These are phyloP conservation scores for Pentalonia nigronervosa DNA, from an alignment of 1,140 invertebrate species.

Conservation along the genomic window DNA sequence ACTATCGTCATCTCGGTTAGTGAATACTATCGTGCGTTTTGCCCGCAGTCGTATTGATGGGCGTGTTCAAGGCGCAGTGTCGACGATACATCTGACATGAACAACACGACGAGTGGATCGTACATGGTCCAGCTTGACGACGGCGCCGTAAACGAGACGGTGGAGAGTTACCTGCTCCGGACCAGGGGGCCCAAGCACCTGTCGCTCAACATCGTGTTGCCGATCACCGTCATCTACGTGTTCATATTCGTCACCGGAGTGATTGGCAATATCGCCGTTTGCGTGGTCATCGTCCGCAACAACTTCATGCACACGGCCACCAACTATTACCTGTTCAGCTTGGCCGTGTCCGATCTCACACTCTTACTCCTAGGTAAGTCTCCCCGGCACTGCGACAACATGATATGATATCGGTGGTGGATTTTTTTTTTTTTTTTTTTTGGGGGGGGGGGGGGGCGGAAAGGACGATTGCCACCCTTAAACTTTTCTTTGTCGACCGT, in stretches of 20 bases:
- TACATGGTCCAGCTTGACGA: neutral
- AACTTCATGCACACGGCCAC: conserved; percentile 83
- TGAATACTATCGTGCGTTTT: neutral
- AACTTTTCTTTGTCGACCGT: no score
- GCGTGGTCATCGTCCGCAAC: conserved; percentile 86
- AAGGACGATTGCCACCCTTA: no score
- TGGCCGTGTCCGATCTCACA: conserved; percentile 79
- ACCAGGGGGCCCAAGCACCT: conserved; percentile 66
- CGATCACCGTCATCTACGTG: conserved; percentile 78
- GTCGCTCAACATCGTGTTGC: conserved; percentile 66
- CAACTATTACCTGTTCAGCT: conserved; percentile 92
- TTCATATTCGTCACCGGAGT: conserved; percentile 85
- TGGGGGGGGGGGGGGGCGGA: no score
- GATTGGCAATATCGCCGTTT: conserved; percentile 87
- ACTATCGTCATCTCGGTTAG: neutral
- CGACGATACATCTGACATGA: conserved; percentile 38
- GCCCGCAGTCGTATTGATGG: neutral
- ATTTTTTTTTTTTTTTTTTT: no score
- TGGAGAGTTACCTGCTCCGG: conserved; percentile 63
- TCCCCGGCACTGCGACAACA: neutral
- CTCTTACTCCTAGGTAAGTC: conserved; percentile 78
- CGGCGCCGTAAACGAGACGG: conserved; percentile 47
- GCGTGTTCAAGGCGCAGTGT: neutral
- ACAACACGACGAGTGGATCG: neutral
- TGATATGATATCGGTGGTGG: neutral